Evolutionary conservation across 2,797 vertebrate species (phyloP).

Genomic region (Sebastes vulpes): DNA sequence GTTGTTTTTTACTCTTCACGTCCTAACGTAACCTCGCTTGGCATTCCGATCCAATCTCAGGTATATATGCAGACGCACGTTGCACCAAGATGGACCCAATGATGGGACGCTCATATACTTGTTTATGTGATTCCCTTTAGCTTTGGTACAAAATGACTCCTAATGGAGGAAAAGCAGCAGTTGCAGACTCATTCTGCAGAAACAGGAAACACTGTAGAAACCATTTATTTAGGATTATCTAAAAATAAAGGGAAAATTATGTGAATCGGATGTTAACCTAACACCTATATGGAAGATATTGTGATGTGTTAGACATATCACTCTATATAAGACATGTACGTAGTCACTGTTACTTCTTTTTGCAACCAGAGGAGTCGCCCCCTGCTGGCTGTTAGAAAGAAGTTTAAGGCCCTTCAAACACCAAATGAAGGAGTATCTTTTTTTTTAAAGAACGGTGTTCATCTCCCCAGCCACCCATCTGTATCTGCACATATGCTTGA

Average conservation of each 20-base stretch:
- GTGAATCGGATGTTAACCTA: too few relatives aligned
- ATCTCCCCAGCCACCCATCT: background rate
- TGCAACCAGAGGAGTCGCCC: too few relatives aligned
- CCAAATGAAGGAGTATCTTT: background rate
- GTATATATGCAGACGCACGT: background rate
- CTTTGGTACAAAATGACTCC: background rate
- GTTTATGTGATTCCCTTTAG: background rate
- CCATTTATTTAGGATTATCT: too few relatives aligned
- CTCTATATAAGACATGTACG: too few relatives aligned
- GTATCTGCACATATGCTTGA: background rate
- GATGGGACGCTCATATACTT: background rate
- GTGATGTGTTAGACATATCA: background rate
- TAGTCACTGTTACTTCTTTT: too few relatives aligned
- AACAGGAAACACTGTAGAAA: too few relatives aligned
- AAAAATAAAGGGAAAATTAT: too few relatives aligned
- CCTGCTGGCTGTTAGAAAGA: background rate
- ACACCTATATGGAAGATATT: background rate
- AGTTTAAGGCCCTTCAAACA: background rate
- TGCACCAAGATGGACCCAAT: background rate
- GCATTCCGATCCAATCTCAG: background rate
- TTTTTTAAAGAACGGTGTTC: background rate
- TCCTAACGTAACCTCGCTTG: background rate
- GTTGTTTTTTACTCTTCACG: background rate
- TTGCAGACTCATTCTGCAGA: too few relatives aligned
- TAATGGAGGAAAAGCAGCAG: too few relatives aligned